Evolutionary conservation across 2,888 invertebrate genomes (phyloP).

Genomic region (Leptinotarsa rubiginosa): DNA sequence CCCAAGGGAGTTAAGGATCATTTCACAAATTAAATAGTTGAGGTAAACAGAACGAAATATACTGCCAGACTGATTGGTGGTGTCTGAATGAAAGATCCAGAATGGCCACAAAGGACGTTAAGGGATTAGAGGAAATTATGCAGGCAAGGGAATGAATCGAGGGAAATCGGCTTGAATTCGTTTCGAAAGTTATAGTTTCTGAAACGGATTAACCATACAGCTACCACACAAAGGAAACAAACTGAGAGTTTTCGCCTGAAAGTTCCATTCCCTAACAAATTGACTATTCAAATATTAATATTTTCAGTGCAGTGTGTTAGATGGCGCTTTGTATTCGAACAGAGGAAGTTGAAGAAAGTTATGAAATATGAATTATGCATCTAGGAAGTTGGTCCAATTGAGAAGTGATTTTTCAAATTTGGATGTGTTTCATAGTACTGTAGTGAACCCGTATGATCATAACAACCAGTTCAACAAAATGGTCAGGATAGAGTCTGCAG

Average conservation of each 20-base stretch:
- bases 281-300: slow-evolving; percentile 34
- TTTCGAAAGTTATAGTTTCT: slow-evolving; percentile 15
- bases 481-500: too few species aligned
- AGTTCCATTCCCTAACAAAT: slow-evolving; percentile 33
- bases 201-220: background rate
- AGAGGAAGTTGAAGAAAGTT: background rate
- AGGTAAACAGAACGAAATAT: slow-evolving; percentile 48
- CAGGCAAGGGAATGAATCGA: slow-evolving; percentile 21
- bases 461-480: too few species aligned
- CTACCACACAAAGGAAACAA: slow-evolving; percentile 22
- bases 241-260: slow-evolving; percentile 24
- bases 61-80: slow-evolving; percentile 37
- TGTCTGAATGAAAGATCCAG: slow-evolving; percentile 36
- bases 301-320: background rate
- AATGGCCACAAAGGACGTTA: slow-evolving; percentile 36
- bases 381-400: too few species aligned
- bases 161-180: slow-evolving; percentile 26
- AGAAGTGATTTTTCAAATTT: too few species aligned
- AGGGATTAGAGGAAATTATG: slow-evolving; percentile 38
- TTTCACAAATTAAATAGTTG: slow-evolving; percentile 53
- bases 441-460: too few species aligned
- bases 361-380: background rate
- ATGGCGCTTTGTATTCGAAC: background rate
- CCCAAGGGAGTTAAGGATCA: slow-evolving; percentile 50
- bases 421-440: too few species aligned